Conservation (phyloP, 2,797 vertebrate genomes). For the Myripristis murdjan region DNA sequence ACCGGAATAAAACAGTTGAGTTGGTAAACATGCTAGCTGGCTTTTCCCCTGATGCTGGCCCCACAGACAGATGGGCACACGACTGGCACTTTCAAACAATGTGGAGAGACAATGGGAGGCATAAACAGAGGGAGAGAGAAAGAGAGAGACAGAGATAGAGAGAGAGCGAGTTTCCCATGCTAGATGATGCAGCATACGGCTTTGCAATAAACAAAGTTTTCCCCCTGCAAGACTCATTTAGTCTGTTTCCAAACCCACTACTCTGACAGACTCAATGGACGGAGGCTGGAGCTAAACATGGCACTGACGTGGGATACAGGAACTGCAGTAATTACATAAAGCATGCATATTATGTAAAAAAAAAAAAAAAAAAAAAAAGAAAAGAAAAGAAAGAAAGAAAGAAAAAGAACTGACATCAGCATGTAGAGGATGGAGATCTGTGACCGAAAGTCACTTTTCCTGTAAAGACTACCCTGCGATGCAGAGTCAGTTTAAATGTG, state of each 20-base stretch:
- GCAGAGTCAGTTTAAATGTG: no score
- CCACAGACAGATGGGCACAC: slow-evolving; percentile 64
- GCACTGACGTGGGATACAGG: neutral
- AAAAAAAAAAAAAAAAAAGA: neutral
- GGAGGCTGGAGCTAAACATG: slow-evolving; percentile 3
- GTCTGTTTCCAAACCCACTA: slow-evolving; percentile 17
- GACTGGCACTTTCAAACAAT: slow-evolving; percentile 59
- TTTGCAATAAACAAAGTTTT: slow-evolving; percentile 22
- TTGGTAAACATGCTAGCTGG: slow-evolving; percentile 66
- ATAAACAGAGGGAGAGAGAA: neutral
- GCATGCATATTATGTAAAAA: neutral
- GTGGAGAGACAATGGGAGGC: slow-evolving; percentile 10
- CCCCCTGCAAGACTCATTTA: no score
- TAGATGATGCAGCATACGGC: slow-evolving; percentile 17
- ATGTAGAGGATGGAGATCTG: neutral
- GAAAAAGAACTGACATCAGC: no score
- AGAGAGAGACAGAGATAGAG: neutral
- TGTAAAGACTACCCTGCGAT: no score
- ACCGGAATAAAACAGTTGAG: slow-evolving; percentile 51
- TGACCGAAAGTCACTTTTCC: no score
- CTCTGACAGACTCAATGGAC: slow-evolving; percentile 35
- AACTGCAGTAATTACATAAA: neutral
- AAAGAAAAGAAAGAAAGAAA: no score
- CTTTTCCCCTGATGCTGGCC: slow-evolving; percentile 31
- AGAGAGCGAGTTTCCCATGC: slow-evolving; percentile 1